A percentile compares a stretch with the other conserved stretches of the same genome.
These are phyloP conservation scores for Pararge aegeria DNA, from an alignment of 1,140 invertebrate genomes.

Conservation along the genomic window DNA sequence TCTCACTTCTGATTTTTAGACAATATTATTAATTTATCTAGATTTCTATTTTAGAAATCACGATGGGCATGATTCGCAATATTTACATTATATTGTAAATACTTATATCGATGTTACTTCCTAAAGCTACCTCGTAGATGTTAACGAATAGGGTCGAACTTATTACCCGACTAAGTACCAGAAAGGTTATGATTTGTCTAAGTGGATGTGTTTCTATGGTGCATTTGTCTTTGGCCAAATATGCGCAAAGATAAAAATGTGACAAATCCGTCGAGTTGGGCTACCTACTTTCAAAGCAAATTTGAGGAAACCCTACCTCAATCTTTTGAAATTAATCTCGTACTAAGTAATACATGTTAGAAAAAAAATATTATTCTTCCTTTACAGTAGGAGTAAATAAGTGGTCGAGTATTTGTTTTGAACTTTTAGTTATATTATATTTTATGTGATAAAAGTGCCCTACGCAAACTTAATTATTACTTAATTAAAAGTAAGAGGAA, in stretches of 20 bases:
- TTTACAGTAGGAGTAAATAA: no score
- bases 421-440: background rate
- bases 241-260: no score
- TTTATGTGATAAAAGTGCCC: conserved; percentile 34
- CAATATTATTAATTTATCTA: conserved; percentile 3
- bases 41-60: conserved; percentile 1
- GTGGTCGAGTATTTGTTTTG: no score
- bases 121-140: conserved; percentile 26
- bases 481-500: conserved; percentile 10
- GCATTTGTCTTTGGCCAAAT: no score
- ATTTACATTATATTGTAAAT: conserved; percentile 35
- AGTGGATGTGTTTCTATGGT: no score
- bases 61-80: conserved; percentile 32
- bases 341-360: no score
- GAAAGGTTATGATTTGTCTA: no score
- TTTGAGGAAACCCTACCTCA: no score
- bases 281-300: no score
- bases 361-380: no score
- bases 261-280: no score
- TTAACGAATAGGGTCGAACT: conserved; percentile 18
- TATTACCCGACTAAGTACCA: background rate
- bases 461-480: conserved; percentile 11
- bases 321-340: no score
- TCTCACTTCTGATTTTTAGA: background rate
- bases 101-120: conserved; percentile 24